Percentiles rank a stretch among this genome's conserved stretches.
Conservation (phyloP, 2,113 vertebrate species). For the Naja naja region DNA sequence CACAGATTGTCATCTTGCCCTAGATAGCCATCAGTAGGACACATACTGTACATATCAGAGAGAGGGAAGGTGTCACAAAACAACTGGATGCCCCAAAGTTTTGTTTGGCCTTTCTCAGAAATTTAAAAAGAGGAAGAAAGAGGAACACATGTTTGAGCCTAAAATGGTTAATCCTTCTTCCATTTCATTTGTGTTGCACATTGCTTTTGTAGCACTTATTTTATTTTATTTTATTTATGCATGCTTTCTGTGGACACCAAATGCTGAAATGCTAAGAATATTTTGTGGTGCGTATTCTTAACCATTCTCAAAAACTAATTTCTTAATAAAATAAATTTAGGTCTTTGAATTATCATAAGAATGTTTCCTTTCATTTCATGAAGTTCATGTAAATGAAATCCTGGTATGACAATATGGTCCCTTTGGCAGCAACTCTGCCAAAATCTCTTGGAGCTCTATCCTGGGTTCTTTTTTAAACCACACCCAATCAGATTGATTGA, state of each 20-base stretch:
- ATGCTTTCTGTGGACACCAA: neutral
- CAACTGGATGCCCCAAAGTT: slow-evolving; percentile 38
- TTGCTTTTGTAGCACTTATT: slow-evolving; percentile 3
- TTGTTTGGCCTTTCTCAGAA: slow-evolving; percentile 35
- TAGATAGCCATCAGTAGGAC: slow-evolving; percentile 46
- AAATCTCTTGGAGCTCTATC: neutral
- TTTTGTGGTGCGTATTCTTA: slow-evolving; percentile 1
- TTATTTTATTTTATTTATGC: too few species aligned
- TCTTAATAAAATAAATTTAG: neutral
- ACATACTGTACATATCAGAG: slow-evolving; percentile 6
- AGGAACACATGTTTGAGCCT: neutral
- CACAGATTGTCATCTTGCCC: slow-evolving; percentile 58
- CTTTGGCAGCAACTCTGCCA: neutral
- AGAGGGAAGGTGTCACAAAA: slow-evolving; percentile 25
- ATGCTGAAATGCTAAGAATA: neutral
- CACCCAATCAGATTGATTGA: too few species aligned
- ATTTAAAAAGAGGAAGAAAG: slow-evolving; percentile 28
- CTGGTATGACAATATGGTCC: neutral
- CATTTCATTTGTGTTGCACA: neutral
- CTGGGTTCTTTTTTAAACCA: too few species aligned
- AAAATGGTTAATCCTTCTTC: slow-evolving; percentile 28
- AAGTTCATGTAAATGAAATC: neutral
- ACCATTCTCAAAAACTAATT: neutral
- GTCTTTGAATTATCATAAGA: neutral
- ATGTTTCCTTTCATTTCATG: neutral